Evolutionary conservation across 1,140 invertebrate genomes (phyloP), one percentile per base, ranked within the genome.

Genomic region (Ceratitis capitata): DNA sequence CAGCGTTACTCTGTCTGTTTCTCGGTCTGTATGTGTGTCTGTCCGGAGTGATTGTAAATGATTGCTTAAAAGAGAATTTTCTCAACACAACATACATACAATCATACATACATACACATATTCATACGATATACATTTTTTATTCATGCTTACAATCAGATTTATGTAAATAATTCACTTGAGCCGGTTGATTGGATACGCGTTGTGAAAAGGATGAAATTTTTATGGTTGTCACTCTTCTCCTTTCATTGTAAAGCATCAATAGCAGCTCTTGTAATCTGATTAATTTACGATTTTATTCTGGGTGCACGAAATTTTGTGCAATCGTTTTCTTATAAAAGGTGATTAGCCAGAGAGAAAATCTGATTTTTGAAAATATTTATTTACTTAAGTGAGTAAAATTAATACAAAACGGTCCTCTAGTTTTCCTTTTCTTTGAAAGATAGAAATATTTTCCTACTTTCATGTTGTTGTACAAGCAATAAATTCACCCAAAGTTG

Each of bases 61-160:
- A 78, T 45, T 78, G 69, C 29, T 78, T 78, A 45, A 78, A 78
- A 78, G 69, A 78, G 69, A 78, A 78, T 78, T 78, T 78, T 78
- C 69, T 78, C 69, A 45, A 47, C 14, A n/a, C n/a, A 29, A 19
- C 19, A 23, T 12, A 12, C 10, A 12, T 12, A 2, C 51, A n/a
- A 3, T 19, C 51, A 53, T n/a, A 53, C 16, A n/a, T 16, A 16
- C 14, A 19, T 16, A 16, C 19, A 53, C 5, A 56, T 7, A 56
- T 16, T 29, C 9, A 64, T 26, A 14, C n/a, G 10, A n/a, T 39
- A 23, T 78, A 45, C 4, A 26, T 78, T 9, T 23, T n/a, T 2
- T 45, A 45, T 45, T 23, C n/a, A 14, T 19, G 3, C 16, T 7
- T 32, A 78, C 64, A 74, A 19, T 39, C 35, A 45, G 35, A 23